phyloP scores from a whole-genome alignment of 2,888 invertebrate genomes.

The Tupiocoris notatus region DNA sequence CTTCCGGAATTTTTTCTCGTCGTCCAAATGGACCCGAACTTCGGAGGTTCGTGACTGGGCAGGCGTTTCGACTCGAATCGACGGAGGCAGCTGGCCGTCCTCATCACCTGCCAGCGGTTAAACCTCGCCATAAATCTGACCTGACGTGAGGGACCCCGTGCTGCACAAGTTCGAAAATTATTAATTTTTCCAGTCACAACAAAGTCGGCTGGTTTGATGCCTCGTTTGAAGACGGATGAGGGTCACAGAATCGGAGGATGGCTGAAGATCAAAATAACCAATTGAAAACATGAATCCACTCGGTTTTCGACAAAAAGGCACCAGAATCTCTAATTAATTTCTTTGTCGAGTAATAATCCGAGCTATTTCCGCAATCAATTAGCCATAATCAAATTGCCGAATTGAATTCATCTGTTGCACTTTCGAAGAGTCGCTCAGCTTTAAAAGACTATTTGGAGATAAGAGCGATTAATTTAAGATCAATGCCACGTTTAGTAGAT shows the following conservation, averaged over 20 bases:
- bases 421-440: not conserved
- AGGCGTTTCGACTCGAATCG: not conserved
- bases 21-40: not conserved
- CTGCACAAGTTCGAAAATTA: slow-evolving; percentile 19
- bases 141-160: slow-evolving; percentile 14
- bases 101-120: slow-evolving; percentile 20
- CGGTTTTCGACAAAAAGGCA: too few relatives aligned
- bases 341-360: too few relatives aligned
- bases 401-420: too few relatives aligned
- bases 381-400: too few relatives aligned
- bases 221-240: not conserved
- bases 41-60: slow-evolving; percentile 16
- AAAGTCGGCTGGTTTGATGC: not conserved
- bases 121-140: slow-evolving; percentile 24
- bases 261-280: too few relatives aligned
- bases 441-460: not conserved
- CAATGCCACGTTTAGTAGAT: not conserved
- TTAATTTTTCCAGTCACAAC: slow-evolving; percentile 18
- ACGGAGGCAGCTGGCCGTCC: slow-evolving; percentile 17
- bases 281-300: too few relatives aligned
- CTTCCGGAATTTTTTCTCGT: not conserved
- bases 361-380: too few relatives aligned
- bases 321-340: too few relatives aligned
- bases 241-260: not conserved
- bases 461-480: not conserved